phyloP scores from a whole-genome alignment of 1,140 invertebrate species.

The Leptestheria dahalacensis region DNA sequence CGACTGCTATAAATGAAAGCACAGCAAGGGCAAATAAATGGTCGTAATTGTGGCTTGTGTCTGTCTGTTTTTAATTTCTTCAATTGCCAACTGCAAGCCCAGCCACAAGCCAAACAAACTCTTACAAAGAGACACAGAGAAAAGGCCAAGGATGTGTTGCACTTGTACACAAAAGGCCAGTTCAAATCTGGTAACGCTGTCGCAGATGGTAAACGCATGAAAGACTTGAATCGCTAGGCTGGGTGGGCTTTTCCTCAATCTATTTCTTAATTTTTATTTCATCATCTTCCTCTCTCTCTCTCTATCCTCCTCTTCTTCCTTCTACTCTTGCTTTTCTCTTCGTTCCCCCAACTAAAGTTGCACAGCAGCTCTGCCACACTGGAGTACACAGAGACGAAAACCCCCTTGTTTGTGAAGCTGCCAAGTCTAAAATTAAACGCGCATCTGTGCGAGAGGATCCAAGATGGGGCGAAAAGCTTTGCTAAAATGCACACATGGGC shows the following conservation, averaged over 20 bases:
- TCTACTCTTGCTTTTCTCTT: not conserved
- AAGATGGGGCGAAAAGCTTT: not conserved
- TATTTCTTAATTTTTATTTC: not conserved
- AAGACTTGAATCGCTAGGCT: not conserved
- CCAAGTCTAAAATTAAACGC: not conserved
- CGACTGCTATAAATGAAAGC: not conserved
- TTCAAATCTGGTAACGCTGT: not conserved
- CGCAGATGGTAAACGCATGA: constrained; percentile 12
- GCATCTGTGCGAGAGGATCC: not conserved
- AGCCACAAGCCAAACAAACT: not conserved
- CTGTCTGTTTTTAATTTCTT: not conserved
- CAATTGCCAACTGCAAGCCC: constrained; percentile 1
- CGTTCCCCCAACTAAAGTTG: no score
- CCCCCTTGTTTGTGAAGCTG: not conserved
- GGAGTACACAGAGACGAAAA: constrained; percentile 1
- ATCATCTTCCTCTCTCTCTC: not conserved
- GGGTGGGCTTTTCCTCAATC: no score
- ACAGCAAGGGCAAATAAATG: not conserved
- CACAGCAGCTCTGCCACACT: no score
- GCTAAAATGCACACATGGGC: not conserved
- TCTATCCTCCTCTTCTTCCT: not conserved
- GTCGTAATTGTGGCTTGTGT: not conserved
- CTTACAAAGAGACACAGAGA: not conserved
- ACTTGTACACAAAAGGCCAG: no score
- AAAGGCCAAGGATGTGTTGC: not conserved